Evolutionary conservation across 2,888 invertebrate species (phyloP).

Genomic region (Pachydiplax longipennis): DNA sequence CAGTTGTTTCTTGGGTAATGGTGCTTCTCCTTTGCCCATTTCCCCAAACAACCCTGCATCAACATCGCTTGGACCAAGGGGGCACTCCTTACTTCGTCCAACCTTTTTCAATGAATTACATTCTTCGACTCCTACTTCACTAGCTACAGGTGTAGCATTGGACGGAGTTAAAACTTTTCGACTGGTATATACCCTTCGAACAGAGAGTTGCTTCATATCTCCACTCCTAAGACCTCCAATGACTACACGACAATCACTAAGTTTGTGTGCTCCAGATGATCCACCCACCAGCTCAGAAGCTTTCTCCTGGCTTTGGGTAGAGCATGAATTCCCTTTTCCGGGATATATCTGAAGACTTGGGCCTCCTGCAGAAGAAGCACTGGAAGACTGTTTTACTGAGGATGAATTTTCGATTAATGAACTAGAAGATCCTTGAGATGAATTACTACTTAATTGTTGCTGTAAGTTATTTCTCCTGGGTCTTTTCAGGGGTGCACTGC

Average conservation of each 20-base stretch:
- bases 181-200: constrained; percentile 24
- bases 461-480: background rate
- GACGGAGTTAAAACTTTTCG: constrained; percentile 31
- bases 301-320: background rate
- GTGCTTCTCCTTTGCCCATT: background rate
- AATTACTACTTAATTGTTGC: background rate
- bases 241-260: constrained; percentile 26
- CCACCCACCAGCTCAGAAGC: background rate
- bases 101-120: background rate
- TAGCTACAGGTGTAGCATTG: constrained; percentile 3
- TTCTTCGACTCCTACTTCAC: background rate
- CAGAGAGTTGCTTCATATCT: constrained; percentile 18
- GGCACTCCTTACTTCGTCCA: background rate
- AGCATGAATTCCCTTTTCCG: background rate
- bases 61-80: background rate
- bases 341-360: background rate
- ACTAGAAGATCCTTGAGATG: background rate
- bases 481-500: background rate
- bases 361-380: background rate
- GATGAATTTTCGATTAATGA: background rate
- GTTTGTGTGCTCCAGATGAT: background rate
- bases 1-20: background rate
- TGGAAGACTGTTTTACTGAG: background rate
- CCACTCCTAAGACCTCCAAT: constrained; percentile 25
- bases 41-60: constrained; percentile 27